Base-by-base conservation (phyloP, 2,888 invertebrate genomes). In the Isotomurus palustris region DNA sequence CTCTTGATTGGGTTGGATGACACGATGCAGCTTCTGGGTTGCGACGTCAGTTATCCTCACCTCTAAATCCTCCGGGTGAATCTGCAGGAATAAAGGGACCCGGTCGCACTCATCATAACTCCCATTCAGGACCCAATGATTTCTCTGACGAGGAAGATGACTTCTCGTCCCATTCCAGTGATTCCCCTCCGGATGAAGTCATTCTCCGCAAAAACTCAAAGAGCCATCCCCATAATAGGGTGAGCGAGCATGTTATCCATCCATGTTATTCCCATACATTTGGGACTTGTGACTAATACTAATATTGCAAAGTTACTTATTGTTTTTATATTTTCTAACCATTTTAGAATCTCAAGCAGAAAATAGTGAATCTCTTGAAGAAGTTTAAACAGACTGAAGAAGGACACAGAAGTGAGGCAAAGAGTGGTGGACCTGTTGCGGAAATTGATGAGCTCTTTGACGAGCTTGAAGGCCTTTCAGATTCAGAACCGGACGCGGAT, bases 381-480 rank as follows among this genome's bases (percentile, higher is more conserved):
- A 85, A 93, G 72, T 97, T 99, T 81, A 86, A 91, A 72, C 87
- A 91, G 66, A 88, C 91, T 38, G 96, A 96, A 75, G 93, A 94
- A 73, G 77, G 91, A 21, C 71, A 73, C 48, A 65, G 71, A 21
- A 69, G 68, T 53, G 72, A 72, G 35, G 55, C 70, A 6, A 65
- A 68, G 36, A 57, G 58, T 41, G 66, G 68, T 24, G 66, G 62
- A 28, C 64, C 66, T 21, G 66, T 67, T n/a, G 77, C 76, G 51
- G 78, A 91, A 75, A 88, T 93, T 74, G 94, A 95, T 75, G 93
- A 94, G 72, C 80, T 95, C 56, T 89, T 97, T 78, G 87, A 97
- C 80, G 96, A 99, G 76, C 78, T 97, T 69, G 96, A 96, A 77
- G 94, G 95, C 62, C 78, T 96, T 62, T 68, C 68, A n/a, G 97